phyloP scores from a whole-genome alignment of 1,140 invertebrate species.

The Drosophila funebris region DNA sequence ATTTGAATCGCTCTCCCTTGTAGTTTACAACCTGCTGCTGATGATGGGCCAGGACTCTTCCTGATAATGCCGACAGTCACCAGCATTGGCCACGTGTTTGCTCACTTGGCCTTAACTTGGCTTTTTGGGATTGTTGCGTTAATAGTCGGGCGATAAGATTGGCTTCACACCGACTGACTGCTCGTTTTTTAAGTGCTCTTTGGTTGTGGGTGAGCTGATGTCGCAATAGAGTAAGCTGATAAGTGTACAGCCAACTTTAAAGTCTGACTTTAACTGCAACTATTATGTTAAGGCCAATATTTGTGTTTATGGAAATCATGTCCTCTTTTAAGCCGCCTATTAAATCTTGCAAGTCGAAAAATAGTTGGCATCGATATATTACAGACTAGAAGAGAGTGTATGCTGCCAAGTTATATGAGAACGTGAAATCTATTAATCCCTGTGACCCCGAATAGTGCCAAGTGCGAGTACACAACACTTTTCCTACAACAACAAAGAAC shows the following conservation, averaged over 20 bases:
- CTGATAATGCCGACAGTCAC: slow-evolving; percentile 55
- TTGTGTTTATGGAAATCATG: not conserved
- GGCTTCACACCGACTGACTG: slow-evolving; percentile 29
- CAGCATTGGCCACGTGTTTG: slow-evolving; percentile 57
- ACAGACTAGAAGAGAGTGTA: not conserved
- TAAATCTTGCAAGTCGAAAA: not conserved
- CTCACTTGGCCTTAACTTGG: slow-evolving; percentile 65
- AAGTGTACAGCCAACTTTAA: no score
- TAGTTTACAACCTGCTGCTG: slow-evolving; percentile 70
- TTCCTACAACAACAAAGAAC: slow-evolving; percentile 7
- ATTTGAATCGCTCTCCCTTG: slow-evolving; percentile 68
- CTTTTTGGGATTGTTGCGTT: slow-evolving; percentile 71
- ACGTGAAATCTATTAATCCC: slow-evolving; percentile 51
- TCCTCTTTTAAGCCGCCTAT: not conserved
- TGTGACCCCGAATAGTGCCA: slow-evolving; percentile 13
- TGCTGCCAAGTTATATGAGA: slow-evolving; percentile 60
- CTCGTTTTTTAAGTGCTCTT: slow-evolving; percentile 16
- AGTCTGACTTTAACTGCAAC: no score
- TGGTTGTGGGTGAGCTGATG: not conserved
- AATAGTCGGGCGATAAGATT: slow-evolving; percentile 71
- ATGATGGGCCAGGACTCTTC: slow-evolving; percentile 18
- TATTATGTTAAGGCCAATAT: no score
- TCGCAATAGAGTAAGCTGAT: not conserved
- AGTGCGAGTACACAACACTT: not conserved
- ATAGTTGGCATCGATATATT: not conserved